These are phyloP conservation scores for Hecatera dysodea DNA, from an alignment of 2,888 invertebrate species.

Conservation along the genomic window DNA sequence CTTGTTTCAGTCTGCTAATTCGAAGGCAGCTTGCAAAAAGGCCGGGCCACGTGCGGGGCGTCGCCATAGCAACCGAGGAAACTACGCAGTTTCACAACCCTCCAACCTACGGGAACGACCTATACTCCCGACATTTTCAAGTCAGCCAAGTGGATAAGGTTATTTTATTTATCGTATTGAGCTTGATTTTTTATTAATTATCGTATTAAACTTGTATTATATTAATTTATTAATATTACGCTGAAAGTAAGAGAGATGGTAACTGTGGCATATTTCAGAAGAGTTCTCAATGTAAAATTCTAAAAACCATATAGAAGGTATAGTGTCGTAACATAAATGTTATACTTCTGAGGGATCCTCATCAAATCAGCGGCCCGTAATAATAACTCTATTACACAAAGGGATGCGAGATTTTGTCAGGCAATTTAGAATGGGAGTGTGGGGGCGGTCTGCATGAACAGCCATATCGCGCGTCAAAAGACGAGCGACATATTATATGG, in stretches of 20 bases:
- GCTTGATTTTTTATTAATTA: constrained; percentile 31
- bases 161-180: constrained; percentile 64
- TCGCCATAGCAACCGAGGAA: constrained; percentile 87
- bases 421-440: constrained; percentile 81
- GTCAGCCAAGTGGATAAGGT: constrained; percentile 66
- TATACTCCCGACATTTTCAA: constrained; percentile 70
- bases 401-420: constrained; percentile 83
- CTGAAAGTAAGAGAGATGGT: neutral
- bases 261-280: neutral
- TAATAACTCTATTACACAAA: constrained; percentile 87
- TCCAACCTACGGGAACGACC: constrained; percentile 69
- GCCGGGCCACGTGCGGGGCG: constrained; percentile 84
- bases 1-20: constrained; percentile 79
- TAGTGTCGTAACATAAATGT: constrained; percentile 55
- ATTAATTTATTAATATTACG: neutral
- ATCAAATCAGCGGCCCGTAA: constrained; percentile 85
- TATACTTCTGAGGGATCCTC: constrained; percentile 71
- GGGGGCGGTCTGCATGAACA: constrained; percentile 75
- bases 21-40: constrained; percentile 77
- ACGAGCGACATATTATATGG: constrained; percentile 68
- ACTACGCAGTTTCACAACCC: constrained; percentile 85
- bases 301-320: constrained; percentile 28
- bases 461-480: constrained; percentile 71
- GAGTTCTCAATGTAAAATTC: neutral
- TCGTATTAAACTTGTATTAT: neutral